Evolutionary conservation across 2,113 vertebrate genomes (phyloP), one percentile per base, ranked within the genome.

Genomic region (Laticauda colubrina): DNA sequence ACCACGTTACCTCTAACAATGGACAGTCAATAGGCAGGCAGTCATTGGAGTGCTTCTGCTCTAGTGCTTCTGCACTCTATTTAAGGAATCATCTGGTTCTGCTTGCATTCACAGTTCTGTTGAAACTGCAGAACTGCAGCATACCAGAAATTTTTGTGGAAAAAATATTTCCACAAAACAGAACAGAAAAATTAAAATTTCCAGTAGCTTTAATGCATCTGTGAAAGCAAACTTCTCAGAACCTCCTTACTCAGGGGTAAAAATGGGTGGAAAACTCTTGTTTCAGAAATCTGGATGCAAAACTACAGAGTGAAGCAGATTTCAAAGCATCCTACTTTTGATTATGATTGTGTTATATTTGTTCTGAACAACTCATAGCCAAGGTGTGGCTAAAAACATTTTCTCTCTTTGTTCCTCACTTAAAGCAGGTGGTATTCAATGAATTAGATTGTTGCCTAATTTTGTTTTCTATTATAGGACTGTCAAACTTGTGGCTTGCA

Each of bases 71-170:
- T 75, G 14, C n/a, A 15, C 15, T 81, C 69, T 81, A 39, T 81
- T 81, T 81, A 81, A 39, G 34, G 34, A 81, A 81, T 21, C 18
- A 21, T 81, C 18, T 81, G 34, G 88, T 45, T 94, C 29, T 93
- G 20, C 34, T 57, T 48, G 34, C 93, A 54, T 92, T 95, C 85
- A 88, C 48, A 53, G 57, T 43, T 57, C 48, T 92, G 26, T 51
- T 94, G 54, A 91, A 54, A 93, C n/a, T n/a, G n/a, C n/a, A n/a
- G n/a, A n/a, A n/a, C n/a, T n/a, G 69, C 69, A 81, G 18, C 69
- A 39, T 39, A 21, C 69, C 69, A 81, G 69, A 81, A 81, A 81
- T 81, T 81, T 81, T 81, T 81, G 69, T 39, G 34, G 34, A 15
- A 3, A 81, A 81, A 43, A 43, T 81, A 43, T 81, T 81, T 81